A percentile compares a stretch with the other conserved stretches of the same genome.
Conservation (phyloP, 92 coral and sea anemone species). For the Scolanthus callimorphus region DNA sequence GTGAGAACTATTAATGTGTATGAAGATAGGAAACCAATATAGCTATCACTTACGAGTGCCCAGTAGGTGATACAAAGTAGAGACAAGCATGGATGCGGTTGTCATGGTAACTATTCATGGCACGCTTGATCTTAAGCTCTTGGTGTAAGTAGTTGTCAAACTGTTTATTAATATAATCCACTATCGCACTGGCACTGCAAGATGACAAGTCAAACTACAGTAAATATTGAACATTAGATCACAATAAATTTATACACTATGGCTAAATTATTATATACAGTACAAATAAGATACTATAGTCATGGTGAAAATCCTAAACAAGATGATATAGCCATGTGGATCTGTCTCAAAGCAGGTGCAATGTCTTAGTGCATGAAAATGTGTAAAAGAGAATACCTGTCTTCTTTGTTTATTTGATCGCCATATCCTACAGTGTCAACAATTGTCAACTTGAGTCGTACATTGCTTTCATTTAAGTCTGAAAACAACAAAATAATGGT, state of each 20-base stretch:
- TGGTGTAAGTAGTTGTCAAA: conserved; percentile 91
- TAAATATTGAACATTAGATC: no score
- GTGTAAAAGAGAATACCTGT: no score
- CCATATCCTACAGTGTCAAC: conserved; percentile 99
- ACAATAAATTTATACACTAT: no score
- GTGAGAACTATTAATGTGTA: neutral
- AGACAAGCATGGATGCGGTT: conserved; percentile 91
- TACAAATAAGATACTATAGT: neutral
- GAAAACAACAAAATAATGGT: no score
- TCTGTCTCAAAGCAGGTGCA: no score
- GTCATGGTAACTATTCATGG: conserved; percentile 74
- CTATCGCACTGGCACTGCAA: conserved; percentile 58
- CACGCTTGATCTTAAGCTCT: conserved; percentile 91
- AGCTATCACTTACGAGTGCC: conserved; percentile 87
- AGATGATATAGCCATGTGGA: no score
- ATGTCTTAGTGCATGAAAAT: no score
- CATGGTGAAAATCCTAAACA: no score
- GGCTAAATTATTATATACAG: no score
- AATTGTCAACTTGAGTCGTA: conserved; percentile 79
- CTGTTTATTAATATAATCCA: conserved; percentile 90
- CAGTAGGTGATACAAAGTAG: conserved; percentile 94
- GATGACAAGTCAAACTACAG: no score
- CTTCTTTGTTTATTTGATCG: conserved; percentile 95
- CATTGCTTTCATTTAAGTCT: conserved; percentile 96
- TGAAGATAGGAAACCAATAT: neutral